Conservation (phyloP, 1,140 invertebrate genomes). For the Steinernema khuongi region DNA sequence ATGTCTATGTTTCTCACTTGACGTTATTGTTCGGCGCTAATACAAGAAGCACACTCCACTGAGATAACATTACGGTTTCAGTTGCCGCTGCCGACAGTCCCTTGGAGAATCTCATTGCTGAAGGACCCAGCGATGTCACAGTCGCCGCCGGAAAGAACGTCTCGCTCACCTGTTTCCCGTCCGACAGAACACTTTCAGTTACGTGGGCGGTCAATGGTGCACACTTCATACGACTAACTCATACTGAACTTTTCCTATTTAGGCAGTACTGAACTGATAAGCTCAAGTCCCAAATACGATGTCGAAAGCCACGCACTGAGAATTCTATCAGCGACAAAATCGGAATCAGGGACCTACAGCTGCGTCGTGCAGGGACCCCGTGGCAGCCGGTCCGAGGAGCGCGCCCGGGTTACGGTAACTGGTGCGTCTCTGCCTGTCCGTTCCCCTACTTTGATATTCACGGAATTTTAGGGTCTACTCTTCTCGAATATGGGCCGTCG, state of each 20-base stretch:
- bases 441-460: conserved; percentile 66
- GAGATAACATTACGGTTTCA: neutral
- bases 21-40: no score
- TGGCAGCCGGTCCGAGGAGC: neutral
- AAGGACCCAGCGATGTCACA: neutral
- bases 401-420: conserved; percentile 20
- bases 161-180: neutral
- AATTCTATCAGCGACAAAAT: neutral
- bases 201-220: neutral
- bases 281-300: neutral
- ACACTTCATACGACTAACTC: neutral
- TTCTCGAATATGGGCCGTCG: conserved; percentile 51
- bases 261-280: neutral
- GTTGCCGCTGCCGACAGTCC: neutral
- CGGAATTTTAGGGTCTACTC: conserved; percentile 29
- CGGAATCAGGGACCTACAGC: neutral
- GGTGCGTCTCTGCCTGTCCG: conserved; percentile 67
- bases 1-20: no score
- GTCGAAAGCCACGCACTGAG: neutral
- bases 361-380: neutral
- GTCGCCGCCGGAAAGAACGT: neutral
- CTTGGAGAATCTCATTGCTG: neutral
- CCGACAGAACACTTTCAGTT: neutral
- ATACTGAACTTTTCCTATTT: neutral
- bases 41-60: no score